Conservation (phyloP, 2,113 vertebrate species). For the Aegithalos caudatus region DNA sequence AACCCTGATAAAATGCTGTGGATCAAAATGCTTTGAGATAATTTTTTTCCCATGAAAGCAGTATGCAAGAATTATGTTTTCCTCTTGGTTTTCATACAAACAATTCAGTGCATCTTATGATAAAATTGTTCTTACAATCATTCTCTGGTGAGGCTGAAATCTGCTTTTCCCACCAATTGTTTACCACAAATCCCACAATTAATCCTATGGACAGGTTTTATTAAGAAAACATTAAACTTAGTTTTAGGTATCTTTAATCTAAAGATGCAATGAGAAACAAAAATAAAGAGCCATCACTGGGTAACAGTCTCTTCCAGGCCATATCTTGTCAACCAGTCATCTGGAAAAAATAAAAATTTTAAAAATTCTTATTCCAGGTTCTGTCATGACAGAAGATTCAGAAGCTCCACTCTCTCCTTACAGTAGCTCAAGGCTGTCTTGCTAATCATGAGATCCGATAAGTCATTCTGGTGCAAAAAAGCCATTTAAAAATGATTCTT, state of each 20-base stretch:
- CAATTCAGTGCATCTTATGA: not conserved
- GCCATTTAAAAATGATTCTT: not conserved
- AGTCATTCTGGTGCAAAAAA: not conserved
- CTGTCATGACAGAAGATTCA: not conserved
- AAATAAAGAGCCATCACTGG: not conserved
- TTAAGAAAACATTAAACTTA: not conserved
- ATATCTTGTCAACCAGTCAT: not conserved
- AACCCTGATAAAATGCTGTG: not conserved
- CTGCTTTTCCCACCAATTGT: not conserved
- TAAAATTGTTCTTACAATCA: not conserved
- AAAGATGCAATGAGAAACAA: not conserved
- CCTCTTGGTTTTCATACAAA: not conserved
- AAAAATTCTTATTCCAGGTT: not conserved
- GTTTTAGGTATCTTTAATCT: not conserved
- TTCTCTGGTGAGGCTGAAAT: not conserved
- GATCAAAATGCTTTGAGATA: not conserved
- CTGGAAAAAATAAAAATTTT: too few species aligned
- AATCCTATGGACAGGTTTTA: not conserved
- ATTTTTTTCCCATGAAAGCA: not conserved
- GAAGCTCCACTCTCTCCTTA: not conserved
- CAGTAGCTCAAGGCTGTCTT: not conserved
- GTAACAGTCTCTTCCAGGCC: not conserved
- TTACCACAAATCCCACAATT: not conserved
- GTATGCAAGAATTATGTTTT: not conserved
- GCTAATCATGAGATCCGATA: not conserved